Evolutionary conservation across 2,113 vertebrate genomes (phyloP), one percentile per base, ranked within the genome.

Genomic region (Maccullochella peelii): DNA sequence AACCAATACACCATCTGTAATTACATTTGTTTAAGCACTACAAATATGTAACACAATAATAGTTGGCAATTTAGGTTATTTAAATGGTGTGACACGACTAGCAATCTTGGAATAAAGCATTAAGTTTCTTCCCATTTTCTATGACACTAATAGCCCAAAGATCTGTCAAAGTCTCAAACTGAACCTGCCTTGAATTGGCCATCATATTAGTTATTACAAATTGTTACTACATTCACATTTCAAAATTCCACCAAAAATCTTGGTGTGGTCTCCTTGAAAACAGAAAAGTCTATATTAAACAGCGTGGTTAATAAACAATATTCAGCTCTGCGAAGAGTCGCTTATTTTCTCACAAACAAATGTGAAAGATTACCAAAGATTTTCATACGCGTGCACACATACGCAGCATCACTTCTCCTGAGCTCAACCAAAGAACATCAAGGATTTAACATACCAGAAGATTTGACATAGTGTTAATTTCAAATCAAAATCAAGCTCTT

Each of bases 401-500:
- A 49, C 33, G 25, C 49, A 65, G 30, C 75, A 70, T 78, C 62
- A 42, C 50, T 67, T 49, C 70, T 66, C 67, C 61, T 44, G 55
- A 77, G 23, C 73, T 77, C 67, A 66, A 74, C 40, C 63, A 27
- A 49, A 77, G 23, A 65, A 57, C 71, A 59, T 15, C 21, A 50
- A 74, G 72, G 57, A 49, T 47, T 61, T 10, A 68, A 69, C 16
- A 21, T 54, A 66, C 27, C 67, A 59, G 38, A 62, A 9, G 47
- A 79, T 55, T 73, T 50, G 66, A 52, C 27, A 65, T 44, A 30
- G 55, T 30, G 58, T 42, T 80, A 16, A 75, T 62, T 67, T 84
- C 57, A 69, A 80, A 73, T 79, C 20, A 77, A 83, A 85, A 79
- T 14, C 25, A 12, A 27, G 63, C 36, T 62, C 33, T 67, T 25